Conservation (phyloP, 2,113 vertebrate species). For the Ramphastos sulfuratus region DNA sequence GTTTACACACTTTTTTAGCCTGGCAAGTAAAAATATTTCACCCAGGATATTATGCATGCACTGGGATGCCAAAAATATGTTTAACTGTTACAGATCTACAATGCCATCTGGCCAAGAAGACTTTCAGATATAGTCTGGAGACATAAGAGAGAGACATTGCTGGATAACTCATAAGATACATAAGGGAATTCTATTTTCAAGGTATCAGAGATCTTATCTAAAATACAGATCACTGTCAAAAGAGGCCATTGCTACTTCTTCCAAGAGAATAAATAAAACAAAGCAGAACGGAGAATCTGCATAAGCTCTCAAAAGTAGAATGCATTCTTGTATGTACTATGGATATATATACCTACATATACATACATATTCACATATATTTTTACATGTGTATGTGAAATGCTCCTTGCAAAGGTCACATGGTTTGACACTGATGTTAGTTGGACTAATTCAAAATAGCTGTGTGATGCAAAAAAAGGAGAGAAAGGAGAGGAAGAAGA, state of each 20-base stretch:
- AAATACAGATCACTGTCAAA: background rate
- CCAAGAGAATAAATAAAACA: background rate
- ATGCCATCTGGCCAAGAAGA: conserved; percentile 60
- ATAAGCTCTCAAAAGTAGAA: background rate
- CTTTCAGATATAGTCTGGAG: conserved; percentile 36
- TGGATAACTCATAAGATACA: background rate
- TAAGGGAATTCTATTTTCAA: background rate
- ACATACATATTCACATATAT: background rate
- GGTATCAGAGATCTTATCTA: background rate
- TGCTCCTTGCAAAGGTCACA: background rate
- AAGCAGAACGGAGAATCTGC: background rate
- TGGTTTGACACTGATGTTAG: background rate
- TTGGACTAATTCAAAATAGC: background rate
- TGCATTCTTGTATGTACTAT: fast-evolving
- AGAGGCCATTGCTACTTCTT: background rate
- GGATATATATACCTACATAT: background rate
- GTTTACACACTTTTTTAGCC: conserved; percentile 63
- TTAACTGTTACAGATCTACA: conserved; percentile 52
- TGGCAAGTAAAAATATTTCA: conserved; percentile 64
- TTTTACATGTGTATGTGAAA: background rate
- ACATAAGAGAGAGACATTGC: conserved; percentile 8
- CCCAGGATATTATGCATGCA: conserved; percentile 41
- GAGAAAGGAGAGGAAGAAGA: background rate
- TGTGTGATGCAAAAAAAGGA: background rate
- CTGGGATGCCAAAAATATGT: conserved; percentile 51